Evolutionary conservation across 1,140 invertebrate genomes (phyloP), one percentile per base, ranked within the genome.

Genomic region (Formica selysi): DNA sequence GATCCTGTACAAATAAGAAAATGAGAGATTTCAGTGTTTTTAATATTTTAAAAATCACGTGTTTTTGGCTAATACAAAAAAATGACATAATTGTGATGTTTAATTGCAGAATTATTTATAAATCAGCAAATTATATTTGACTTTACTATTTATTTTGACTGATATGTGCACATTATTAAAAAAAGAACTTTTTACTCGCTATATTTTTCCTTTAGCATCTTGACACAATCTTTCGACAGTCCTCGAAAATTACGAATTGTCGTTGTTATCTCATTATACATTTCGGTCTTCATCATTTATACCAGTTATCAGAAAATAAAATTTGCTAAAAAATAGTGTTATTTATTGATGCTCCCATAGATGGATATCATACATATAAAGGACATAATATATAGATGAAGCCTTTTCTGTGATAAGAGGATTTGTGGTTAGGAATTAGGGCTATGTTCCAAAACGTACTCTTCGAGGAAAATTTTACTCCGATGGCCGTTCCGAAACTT

Each of bases 1-100:
- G n/a, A 96, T 89, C 16, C 95, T 96, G 36, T 80, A 57, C 54
- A 85, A 93, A 93, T 79, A 78, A 78, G 80, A 41, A 11, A 71
- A 26, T 6, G 5, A 57, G n/a, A 22, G 3, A 36, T 62, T 22
- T 59, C 10, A 41, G 16, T 11, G 13, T 29, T 59, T 7, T n/a
- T 59, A 16, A 16, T 62, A 64, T 48, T 57, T 59, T 51, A 22
- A 70, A 19, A 57, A 76, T 44, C 16, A 3, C 36, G 16, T 22
- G 13, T 48, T 16, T 48, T 19, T 62, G 2, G 22, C 36, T 36
- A 41, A 76, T 8, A 10, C 26, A 19, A 38, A 4, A 13, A 1
- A 26, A 76, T 41, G 6, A 74, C 7, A 16, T 7, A 16, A 57
- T 57, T 74, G 10, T 16, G 19, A 5, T 61, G 22, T 36, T 6